These are phyloP conservation scores for Kryphioiulus occultus DNA, from an alignment of 2,888 invertebrate species.

Conservation along the genomic window DNA sequence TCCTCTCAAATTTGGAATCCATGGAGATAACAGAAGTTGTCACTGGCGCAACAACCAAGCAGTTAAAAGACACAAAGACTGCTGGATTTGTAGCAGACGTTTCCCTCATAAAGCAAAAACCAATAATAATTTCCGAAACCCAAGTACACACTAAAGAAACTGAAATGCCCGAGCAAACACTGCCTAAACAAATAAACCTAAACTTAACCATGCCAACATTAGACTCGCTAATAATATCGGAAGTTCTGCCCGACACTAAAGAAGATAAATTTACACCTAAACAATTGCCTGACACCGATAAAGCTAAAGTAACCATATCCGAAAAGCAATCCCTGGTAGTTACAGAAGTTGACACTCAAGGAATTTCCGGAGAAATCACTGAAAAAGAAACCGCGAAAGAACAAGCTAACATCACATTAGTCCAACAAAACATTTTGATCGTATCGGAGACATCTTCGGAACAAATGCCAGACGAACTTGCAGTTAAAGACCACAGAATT, in stretches of 20 bases:
- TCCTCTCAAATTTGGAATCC: background rate
- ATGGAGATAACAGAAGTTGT: slow-evolving; percentile 28
- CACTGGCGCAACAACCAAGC: background rate
- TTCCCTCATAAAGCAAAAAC: slow-evolving; percentile 44
- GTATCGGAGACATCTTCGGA: slow-evolving; percentile 49
- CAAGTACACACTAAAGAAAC: slow-evolving; percentile 42
- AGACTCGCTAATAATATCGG: slow-evolving; percentile 42
- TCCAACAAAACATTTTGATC: slow-evolving; percentile 47
- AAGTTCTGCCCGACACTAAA: slow-evolving; percentile 39
- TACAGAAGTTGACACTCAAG: slow-evolving; percentile 37
- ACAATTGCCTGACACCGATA: slow-evolving; percentile 12
- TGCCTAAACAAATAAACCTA: slow-evolving; percentile 39
- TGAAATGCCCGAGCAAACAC: background rate
- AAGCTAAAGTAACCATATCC: slow-evolving; percentile 29
- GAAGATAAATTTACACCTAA: slow-evolving; percentile 45
- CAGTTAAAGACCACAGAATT: slow-evolving; percentile 9
- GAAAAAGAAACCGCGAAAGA: slow-evolving; percentile 42
- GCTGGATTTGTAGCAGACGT: background rate
- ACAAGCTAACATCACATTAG: slow-evolving; percentile 49
- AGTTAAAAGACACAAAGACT: background rate
- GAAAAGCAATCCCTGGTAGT: slow-evolving; percentile 43
- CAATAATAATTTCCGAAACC: slow-evolving; percentile 33
- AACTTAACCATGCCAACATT: slow-evolving; percentile 28
- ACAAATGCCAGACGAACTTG: slow-evolving; percentile 45
- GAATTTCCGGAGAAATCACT: slow-evolving; percentile 45